Conservation (phyloP, 2,797 vertebrate genomes). For the Smutsia temminckii region DNA sequence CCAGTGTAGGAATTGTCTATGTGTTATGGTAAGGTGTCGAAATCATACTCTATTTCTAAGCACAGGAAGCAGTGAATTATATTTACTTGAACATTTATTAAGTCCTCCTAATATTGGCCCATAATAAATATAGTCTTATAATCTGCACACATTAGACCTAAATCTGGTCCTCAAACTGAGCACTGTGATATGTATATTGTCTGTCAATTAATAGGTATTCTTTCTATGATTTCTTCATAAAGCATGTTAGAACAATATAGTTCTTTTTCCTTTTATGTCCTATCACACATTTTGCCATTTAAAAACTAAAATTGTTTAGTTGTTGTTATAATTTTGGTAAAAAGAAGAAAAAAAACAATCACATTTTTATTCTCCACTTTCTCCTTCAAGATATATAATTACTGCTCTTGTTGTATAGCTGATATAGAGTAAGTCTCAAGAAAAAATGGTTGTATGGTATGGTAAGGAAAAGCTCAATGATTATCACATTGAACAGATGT, state of each 20-base stretch:
- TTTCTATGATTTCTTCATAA: background rate
- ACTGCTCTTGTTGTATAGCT: background rate
- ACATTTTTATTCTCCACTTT: background rate
- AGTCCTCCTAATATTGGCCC: background rate
- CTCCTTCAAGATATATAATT: background rate
- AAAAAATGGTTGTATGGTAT: background rate
- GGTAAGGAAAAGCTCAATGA: background rate
- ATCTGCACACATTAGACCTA: background rate
- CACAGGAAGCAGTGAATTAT: background rate
- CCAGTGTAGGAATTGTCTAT: background rate
- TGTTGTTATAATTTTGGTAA: background rate
- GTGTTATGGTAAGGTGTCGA: background rate
- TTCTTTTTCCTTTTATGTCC: background rate
- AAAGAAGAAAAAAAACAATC: background rate
- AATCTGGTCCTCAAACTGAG: background rate
- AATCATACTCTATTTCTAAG: background rate
- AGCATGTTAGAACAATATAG: background rate
- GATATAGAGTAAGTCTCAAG: background rate
- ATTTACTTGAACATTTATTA: conserved; percentile 35
- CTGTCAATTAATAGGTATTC: background rate
- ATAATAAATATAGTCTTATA: background rate
- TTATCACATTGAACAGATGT: background rate
- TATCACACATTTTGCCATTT: background rate
- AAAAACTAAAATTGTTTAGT: background rate
- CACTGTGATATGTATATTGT: background rate